Base-by-base conservation (phyloP, 2,113 vertebrate species). In the Erpornis zantholeuca region DNA sequence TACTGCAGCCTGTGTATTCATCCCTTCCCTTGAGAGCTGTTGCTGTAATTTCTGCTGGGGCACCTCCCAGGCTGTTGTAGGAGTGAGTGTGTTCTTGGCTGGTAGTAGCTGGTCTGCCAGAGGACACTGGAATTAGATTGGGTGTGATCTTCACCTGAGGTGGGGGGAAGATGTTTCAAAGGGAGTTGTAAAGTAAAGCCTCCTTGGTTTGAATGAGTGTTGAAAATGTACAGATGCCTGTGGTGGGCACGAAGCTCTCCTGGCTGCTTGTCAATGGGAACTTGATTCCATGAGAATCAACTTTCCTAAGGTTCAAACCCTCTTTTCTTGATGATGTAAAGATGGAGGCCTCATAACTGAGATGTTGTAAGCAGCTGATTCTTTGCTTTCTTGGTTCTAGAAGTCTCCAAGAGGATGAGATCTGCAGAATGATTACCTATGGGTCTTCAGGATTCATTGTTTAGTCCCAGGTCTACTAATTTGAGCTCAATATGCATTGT, bases 171-270 rank as follows among this genome's bases (percentile, higher is more conserved):
- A 29, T 0, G 1, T 80, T 80, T 66, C 54, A 42, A 22, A 85
- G 35, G 12, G 5, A 49, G 35, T 12, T 64, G 29, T 54, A 29
- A 88, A 61, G 76, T 50, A 35, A 84, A 92, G 19, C 35, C 82
- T 63, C 25, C 13, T 72, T 17, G 80, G 33, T 72, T 36, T 57
- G 42, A 61, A 42, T 38, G 20, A 57, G 11, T 33, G 45, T 57
- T 53, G 28, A 57, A 72, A 42, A 29, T 1, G 2, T 40, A 11
- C 28, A 23, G 14, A 12, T 11, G 11, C 22, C 49, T 40, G 3
- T 18, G 28, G 13, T 38, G 24, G 69, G n/a, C 45, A 56, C 0
- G 1, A 45, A 50, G 52, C 45, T 3, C 0, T 47, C 57, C 56
- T 79, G 85, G 40, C 29, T 70, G 31, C 45, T 79, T 72, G 61